Base-by-base conservation (phyloP, 2,113 vertebrate species). In the Sinocyclocheilus maitianheensis region DNA sequence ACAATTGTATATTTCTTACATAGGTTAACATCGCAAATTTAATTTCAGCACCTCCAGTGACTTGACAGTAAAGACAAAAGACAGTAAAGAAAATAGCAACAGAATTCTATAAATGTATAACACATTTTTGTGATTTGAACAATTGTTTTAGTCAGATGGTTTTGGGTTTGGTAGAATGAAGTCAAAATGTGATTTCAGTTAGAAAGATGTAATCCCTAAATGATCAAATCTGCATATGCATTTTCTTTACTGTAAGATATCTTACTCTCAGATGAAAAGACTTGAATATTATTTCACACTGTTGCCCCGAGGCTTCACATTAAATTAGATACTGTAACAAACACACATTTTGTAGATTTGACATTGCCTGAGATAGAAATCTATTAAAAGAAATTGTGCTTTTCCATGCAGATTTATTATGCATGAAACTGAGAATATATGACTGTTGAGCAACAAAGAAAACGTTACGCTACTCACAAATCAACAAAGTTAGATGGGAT, bases 41-140 rank as follows among this genome's bases (percentile, higher is more conserved):
- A 9, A 87, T 58, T 55, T 26, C 74, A 87, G 24, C 74, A 67
- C 60, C 24, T 77, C 46, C 51, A 80, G 40, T 81, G 37, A 72
- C 74, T 84, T 84, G 12, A 58, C 48, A 71, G 24, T 16, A 13
- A 60, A 62, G 76, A 60, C 48, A 62, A 48, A 24, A 34, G 6
- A 77, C 22, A 26, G n/a, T 18, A 77, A 51, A 22, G 12, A 51
- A 65, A 84, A 84, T 4, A 22, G 2, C 30, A 1, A 9, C 58
- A 63, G 24, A 20, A 43, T 14, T 30, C 40, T 58, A 58, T 58
- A 58, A 8, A 60, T 55, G 75, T 55, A 55, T 13, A 37, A 80
- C 18, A 40, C 7, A 80, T 63, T 43, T 20, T 80, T 80, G 58
- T 63, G 11, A 43, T 60, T 43, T n/a, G 10, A 24, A 43, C 58